Evolutionary conservation across 2,797 vertebrate species (phyloP).

Genomic region (Uromys caudimaculatus): DNA sequence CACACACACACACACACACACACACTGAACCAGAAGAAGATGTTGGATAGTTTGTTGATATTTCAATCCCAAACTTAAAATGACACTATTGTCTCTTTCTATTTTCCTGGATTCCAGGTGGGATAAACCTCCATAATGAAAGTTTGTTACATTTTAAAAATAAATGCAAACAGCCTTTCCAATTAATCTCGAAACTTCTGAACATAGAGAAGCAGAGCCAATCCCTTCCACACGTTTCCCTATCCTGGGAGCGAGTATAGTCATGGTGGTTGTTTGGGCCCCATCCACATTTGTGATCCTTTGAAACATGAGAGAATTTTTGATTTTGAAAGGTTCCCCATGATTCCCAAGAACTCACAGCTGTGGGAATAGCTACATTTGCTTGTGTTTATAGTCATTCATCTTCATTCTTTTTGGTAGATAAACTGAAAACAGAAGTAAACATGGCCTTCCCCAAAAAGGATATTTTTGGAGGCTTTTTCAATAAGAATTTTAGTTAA

Average conservation of each 20-base stretch:
- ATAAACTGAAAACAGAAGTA: constrained; percentile 32
- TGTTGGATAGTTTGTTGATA: neutral
- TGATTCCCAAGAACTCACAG: neutral
- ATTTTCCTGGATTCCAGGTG: neutral
- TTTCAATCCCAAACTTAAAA: constrained; percentile 33
- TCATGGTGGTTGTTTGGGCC: neutral
- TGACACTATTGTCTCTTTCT: neutral
- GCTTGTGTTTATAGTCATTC: neutral
- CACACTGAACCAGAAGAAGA: neutral
- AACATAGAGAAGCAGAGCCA: neutral
- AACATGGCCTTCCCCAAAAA: constrained; percentile 31
- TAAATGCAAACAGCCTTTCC: constrained; percentile 12
- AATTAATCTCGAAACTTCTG: constrained; percentile 16
- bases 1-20: neutral
- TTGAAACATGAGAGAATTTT: constrained; percentile 52
- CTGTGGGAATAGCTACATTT: constrained; percentile 9
- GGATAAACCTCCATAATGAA: neutral
- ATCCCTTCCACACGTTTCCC: constrained; percentile 14
- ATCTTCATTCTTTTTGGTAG: constrained; percentile 46
- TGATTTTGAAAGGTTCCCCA: constrained; percentile 45
- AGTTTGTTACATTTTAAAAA: constrained; percentile 9
- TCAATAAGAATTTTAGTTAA: constrained; percentile 37
- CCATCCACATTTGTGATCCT: neutral
- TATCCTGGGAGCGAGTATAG: neutral
- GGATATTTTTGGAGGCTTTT: constrained; percentile 25